Base-by-base conservation (phyloP, 2,113 vertebrate species). In the Lepisosteus oculatus region DNA sequence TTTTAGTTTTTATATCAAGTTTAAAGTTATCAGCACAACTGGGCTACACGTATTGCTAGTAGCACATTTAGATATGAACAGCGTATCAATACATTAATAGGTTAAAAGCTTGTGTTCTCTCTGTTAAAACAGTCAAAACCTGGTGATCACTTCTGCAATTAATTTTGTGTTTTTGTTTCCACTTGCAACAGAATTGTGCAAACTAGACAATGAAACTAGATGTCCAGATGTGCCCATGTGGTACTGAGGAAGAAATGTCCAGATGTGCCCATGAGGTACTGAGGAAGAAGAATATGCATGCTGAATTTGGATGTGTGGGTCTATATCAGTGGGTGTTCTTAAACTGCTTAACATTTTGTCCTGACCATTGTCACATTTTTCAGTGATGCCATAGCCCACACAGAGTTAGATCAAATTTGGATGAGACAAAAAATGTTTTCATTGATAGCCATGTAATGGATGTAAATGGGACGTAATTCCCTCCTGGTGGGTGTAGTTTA, bases 171-270 rank as follows among this genome's bases (percentile, higher is more conserved):
- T 64, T 7, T 8, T 9, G 14, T 81, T 81, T 82, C 80, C 80
- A 71, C 77, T 74, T 74, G 64, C 66, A 70, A 14, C 57, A 68
- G n/a, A 59, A 70, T 72, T 72, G 73, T 61, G 59, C 55, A 72
- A 2, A 75, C 73, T 62, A 29, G 72, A 14, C 62, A 61, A 71
- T 75, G 74, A 68, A 68, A 81, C 73, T 9, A 78, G 66, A 83
- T 84, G 65, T 84, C 78, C 84, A 85, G 83, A 88, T 80, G 79
- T 81, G 79, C 77, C 81, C 84, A 80, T 76, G 76, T 77, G 66
- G 68, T 79, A 76, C 77, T 67, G 74, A 76, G 84, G 78, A 83
- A 83, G 84, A 70, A 71, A 83, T 84, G 65, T 84, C 78, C 84
- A 85, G 83, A 88, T 80, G 79, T 81, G 79, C 77, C 81, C 84